Conservation (phyloP, 2,797 vertebrate species). For the Crenuchus spilurus region DNA sequence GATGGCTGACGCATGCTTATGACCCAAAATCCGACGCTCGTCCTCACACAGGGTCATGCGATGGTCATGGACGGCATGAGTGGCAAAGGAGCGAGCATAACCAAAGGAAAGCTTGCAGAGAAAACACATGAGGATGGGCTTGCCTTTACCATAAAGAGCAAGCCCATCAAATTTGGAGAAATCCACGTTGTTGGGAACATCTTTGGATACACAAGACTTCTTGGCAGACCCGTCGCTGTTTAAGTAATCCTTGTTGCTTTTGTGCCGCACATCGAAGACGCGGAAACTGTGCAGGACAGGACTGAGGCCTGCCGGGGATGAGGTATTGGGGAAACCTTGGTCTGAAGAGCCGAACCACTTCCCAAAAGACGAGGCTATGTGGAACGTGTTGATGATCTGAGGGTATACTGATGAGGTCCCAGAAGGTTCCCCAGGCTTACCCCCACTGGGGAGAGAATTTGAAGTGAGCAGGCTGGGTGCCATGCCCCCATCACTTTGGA, state of each 20-base stretch:
- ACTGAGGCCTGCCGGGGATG: constrained; percentile 96
- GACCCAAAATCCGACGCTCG: constrained; percentile 94
- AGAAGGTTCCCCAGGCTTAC: constrained; percentile 82
- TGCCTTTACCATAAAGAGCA: constrained; percentile 98
- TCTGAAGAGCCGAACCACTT: constrained; percentile 99
- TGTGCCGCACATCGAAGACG: constrained; percentile 99
- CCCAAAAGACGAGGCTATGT: constrained; percentile 99
- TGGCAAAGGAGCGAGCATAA: constrained; percentile 96
- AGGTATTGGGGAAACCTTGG: constrained; percentile 99
- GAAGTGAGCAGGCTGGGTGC: constrained; percentile 82
- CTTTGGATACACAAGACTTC: constrained; percentile 99
- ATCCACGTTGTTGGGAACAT: constrained; percentile 99
- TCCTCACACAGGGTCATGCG: constrained; percentile 98
- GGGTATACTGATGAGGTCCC: constrained; percentile 93
- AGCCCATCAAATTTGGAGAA: constrained; percentile 99
- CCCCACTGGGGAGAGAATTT: constrained; percentile 85
- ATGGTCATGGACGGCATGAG: constrained; percentile 98
- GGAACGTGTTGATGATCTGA: constrained; percentile 99
- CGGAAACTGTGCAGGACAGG: constrained; percentile 99
- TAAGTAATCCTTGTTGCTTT: constrained; percentile 99
- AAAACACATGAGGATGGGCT: constrained; percentile 99
- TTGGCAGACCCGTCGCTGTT: constrained; percentile 99
- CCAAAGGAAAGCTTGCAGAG: constrained; percentile 99
- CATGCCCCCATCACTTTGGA: constrained; percentile 86
- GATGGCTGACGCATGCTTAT: constrained; percentile 98